Evolutionary conservation across 1,140 invertebrate species (phyloP), one percentile per base, ranked within the genome.

Genomic region (Hylaeus volcanicus): DNA sequence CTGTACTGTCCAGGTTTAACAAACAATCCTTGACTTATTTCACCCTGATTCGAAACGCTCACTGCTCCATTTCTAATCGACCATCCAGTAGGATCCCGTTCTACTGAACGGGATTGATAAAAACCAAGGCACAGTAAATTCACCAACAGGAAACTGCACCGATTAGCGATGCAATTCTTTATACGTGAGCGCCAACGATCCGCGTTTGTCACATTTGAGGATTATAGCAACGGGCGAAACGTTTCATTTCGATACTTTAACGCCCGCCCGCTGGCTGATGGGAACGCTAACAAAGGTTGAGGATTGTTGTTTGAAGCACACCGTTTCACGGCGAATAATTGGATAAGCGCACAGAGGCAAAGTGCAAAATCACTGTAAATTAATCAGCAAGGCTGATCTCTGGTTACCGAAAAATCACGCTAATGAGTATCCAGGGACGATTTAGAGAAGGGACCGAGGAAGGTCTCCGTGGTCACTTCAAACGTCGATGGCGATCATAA

Each of bases 381-480:
- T 86, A 89, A 89, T 88, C 78, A 69, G 63, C 56, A 63, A 15
- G 41, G n/a, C 48, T 85, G 37, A 86, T 85, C 82, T 76, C 73
- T 66, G 51, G 76, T 81, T 83, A 83, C 72, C 72, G 86, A 89
- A 86, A 88, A 88, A 86, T 83, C 86, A 78, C 81, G 82, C 84
- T 90, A 90, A 90, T 88, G 89, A 90, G 84, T 88, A 84, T 68
- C 76, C 68, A 60, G 74, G 76, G 51, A 68, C 75, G 79, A 78
- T 74, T 83, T 84, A 79, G 55, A 37, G 63, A 69, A 68, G 74
- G 83, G 82, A 86, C 84, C 72, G 75, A n/a, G 70, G 65, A 74
- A 70, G 79, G 71, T 65, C 83, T 66, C 81, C 86, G 83, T 82
- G 88, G 86, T 86, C 86, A 87, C 88, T 89, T 83, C 87, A 89